Percentiles rank a stretch among this genome's conserved stretches.
Conservation (phyloP, 2,888 invertebrate genomes). For the Stenchaetothrips biformis region DNA sequence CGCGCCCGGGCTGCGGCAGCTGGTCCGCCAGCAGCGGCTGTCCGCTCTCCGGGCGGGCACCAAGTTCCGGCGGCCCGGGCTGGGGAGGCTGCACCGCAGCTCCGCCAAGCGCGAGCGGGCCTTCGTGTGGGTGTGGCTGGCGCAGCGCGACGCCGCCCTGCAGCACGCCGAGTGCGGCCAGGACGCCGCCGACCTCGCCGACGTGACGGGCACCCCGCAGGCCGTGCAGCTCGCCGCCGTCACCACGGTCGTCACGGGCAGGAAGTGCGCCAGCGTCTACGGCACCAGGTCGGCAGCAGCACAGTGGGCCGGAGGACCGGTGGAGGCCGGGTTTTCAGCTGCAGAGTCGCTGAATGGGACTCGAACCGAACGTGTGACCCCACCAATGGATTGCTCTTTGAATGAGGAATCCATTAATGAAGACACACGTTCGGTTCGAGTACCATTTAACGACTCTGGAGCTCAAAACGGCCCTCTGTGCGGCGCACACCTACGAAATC, state of each 20-base stretch:
- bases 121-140: neutral
- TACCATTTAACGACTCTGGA: too few species aligned
- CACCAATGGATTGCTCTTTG: too few species aligned
- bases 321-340: too few species aligned
- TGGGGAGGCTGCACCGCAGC: neutral
- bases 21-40: slow-evolving; percentile 2
- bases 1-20: neutral
- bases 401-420: too few species aligned
- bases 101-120: neutral
- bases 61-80: neutral
- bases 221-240: neutral
- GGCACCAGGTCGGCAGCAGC: neutral
- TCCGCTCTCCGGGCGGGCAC: neutral
- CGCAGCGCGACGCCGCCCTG: neutral
- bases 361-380: too few species aligned
- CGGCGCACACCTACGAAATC: too few species aligned
- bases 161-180: neutral
- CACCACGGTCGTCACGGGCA: neutral
- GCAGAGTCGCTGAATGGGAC: too few species aligned
- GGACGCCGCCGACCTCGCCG: neutral
- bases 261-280: neutral
- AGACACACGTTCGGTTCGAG: too few species aligned
- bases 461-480: too few species aligned
- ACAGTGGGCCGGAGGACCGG: too few species aligned
- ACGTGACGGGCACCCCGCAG: neutral